phyloP scores from a whole-genome alignment of 2,797 vertebrate genomes.

The Acanthiza pusilla region DNA sequence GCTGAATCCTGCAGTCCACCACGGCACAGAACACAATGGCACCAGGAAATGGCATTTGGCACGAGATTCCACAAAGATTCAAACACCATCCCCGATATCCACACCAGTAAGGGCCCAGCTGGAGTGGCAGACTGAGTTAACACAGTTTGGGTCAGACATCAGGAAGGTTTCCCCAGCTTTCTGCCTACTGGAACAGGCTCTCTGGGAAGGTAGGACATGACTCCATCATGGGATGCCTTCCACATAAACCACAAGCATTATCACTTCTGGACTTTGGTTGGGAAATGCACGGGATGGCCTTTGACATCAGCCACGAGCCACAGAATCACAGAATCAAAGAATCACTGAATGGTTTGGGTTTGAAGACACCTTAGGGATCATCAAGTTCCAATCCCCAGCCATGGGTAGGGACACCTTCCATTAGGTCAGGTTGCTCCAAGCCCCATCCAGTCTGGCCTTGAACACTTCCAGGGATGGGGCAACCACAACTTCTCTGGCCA shows the following conservation, averaged over 20 bases:
- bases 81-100: neutral
- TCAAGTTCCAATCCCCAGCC: neutral
- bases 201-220: neutral
- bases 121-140: neutral
- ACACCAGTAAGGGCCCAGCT: neutral
- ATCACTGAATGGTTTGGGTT: neutral
- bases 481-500: neutral
- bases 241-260: neutral
- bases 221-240: fast-evolving
- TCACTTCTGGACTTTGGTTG: neutral
- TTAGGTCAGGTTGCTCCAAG: neutral
- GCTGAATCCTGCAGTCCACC: neutral
- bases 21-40: neutral
- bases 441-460: neutral
- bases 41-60: neutral
- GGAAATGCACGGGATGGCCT: neutral
- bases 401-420: neutral
- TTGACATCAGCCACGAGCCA: neutral
- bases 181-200: neutral
- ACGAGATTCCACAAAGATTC: neutral
- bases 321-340: neutral
- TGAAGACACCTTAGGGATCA: neutral
- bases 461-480: neutral
- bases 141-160: neutral
- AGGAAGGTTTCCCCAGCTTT: neutral